Evolutionary conservation across 2,113 vertebrate genomes (phyloP).

Genomic region (Phycodurus eques): DNA sequence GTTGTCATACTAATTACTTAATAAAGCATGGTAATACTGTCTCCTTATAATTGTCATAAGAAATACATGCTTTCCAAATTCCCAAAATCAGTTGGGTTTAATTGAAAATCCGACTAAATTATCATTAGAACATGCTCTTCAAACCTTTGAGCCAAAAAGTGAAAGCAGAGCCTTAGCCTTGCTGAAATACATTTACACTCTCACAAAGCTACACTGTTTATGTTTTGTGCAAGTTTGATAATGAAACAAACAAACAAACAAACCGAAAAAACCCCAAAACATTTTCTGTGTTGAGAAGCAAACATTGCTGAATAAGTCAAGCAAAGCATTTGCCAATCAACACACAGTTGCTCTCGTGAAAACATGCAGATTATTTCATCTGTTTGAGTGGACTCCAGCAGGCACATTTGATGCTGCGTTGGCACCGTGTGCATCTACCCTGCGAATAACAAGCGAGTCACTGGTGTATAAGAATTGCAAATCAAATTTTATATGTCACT

Average conservation of each 20-base stretch:
- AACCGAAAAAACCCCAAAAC: constrained; percentile 16
- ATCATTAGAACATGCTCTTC: background rate
- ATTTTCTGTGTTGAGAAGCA: constrained; percentile 48
- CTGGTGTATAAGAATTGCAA: constrained; percentile 48
- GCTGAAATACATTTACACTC: constrained; percentile 29
- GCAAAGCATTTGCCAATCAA: constrained; percentile 66
- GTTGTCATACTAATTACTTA: no score
- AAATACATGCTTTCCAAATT: no score
- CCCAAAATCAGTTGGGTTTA: no score
- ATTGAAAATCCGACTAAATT: background rate
- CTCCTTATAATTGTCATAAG: no score
- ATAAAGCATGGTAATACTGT: no score
- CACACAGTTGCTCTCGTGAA: constrained; percentile 57
- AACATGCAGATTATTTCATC: constrained; percentile 66
- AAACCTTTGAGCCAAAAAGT: background rate
- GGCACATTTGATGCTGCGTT: constrained; percentile 52
- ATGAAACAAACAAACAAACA: constrained; percentile 17
- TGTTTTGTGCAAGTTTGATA: constrained; percentile 51
- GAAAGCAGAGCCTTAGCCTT: constrained; percentile 7
- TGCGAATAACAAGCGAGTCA: constrained; percentile 52
- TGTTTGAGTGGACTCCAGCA: constrained; percentile 67
- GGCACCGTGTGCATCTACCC: constrained; percentile 47
- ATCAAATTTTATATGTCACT: constrained; percentile 56
- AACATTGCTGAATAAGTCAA: constrained; percentile 61
- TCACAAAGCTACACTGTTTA: constrained; percentile 43